These are phyloP conservation scores for Hydriomena furcata DNA, from an alignment of 2,888 invertebrate species.

Conservation along the genomic window DNA sequence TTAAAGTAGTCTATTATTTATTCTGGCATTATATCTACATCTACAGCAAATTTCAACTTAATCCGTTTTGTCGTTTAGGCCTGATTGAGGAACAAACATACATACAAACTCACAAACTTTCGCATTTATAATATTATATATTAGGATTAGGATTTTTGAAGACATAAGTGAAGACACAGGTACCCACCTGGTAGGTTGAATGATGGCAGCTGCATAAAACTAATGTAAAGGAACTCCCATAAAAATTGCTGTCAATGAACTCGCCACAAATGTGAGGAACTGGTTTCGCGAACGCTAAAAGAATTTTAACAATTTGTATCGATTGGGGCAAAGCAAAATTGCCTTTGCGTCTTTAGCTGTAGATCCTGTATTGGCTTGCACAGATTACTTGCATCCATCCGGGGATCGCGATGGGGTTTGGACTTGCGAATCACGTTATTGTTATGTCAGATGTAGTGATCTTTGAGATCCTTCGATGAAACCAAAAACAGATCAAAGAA, in stretches of 20 bases:
- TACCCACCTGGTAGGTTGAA: no score
- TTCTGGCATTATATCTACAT: no score
- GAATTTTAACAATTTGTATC: constrained; percentile 36
- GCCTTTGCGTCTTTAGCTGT: not conserved
- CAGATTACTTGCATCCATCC: not conserved
- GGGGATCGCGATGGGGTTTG: not conserved
- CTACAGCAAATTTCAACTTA: no score
- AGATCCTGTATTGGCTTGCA: constrained; percentile 4
- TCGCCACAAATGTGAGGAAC: constrained; percentile 34
- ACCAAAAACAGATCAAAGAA: not conserved
- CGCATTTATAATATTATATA: no score
- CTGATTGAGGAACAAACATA: no score
- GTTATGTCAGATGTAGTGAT: no score
- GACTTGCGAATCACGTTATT: constrained; percentile 6
- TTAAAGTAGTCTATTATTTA: no score
- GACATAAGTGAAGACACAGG: no score
- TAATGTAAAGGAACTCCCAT: not conserved
- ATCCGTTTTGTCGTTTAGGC: no score
- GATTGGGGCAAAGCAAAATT: constrained; percentile 3
- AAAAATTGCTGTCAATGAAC: constrained; percentile 41
- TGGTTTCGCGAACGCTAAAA: constrained; percentile 39
- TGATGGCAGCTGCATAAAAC: not conserved
- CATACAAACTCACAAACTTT: no score
- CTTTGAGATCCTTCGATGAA: not conserved
- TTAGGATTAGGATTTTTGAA: no score